Evolutionary conservation across 2,888 invertebrate species (phyloP).

Genomic region (Terebella lapidaria): DNA sequence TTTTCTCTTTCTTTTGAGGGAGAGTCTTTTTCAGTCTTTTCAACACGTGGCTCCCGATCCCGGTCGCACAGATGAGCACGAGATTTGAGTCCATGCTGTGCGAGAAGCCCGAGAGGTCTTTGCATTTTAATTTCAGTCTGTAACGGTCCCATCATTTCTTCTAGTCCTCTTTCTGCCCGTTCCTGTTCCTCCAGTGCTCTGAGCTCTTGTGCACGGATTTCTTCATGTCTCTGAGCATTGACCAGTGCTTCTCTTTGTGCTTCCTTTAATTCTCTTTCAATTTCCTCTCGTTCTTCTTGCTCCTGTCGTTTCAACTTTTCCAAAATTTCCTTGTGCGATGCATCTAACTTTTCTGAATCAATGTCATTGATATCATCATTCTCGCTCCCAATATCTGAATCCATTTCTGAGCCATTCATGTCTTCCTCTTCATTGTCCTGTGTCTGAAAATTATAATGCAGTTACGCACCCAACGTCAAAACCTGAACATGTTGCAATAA

Average conservation of each 20-base stretch:
- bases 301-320: conserved; percentile 51
- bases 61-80: conserved; percentile 10
- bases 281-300: conserved; percentile 50
- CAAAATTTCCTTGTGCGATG: conserved; percentile 31
- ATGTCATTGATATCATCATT: conserved; percentile 9
- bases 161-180: not conserved
- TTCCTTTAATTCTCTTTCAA: conserved; percentile 52
- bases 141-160: not conserved
- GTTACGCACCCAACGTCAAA: no score
- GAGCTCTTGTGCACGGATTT: conserved; percentile 34
- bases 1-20: not conserved
- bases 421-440: not conserved
- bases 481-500: no score
- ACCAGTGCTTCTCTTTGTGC: conserved; percentile 45
- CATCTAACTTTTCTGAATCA: conserved; percentile 6
- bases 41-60: not conserved
- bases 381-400: conserved; percentile 15
- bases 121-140: conserved; percentile 27
- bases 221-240: conserved; percentile 35
- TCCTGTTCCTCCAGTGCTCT: conserved; percentile 16
- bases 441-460: conserved; percentile 6
- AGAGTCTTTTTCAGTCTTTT: not conserved
- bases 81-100: conserved; percentile 26
- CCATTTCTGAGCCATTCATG: conserved; percentile 4
- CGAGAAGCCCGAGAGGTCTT: conserved; percentile 25